phyloP scores from a whole-genome alignment of 2,888 invertebrate genomes.

The Synergus gifuensis region DNA sequence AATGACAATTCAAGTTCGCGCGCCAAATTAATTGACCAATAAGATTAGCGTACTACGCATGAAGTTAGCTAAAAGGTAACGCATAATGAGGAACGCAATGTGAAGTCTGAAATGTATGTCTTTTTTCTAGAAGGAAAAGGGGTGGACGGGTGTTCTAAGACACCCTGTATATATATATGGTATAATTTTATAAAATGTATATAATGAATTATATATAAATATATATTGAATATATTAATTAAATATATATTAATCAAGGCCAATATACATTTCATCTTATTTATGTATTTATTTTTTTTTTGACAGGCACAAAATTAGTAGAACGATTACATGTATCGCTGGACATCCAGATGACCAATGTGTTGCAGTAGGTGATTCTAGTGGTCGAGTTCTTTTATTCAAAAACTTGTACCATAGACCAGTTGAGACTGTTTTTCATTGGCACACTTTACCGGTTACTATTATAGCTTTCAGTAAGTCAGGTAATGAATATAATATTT shows the following conservation, averaged over 20 bases:
- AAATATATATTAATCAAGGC: constrained; percentile 5
- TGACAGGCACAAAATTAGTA: constrained; percentile 64
- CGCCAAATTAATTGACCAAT: no score
- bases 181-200: no score
- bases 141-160: no score
- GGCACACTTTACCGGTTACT: constrained; percentile 87
- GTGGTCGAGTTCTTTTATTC: constrained; percentile 84
- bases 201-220: neutral
- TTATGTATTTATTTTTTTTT: constrained; percentile 7
- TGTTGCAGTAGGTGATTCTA: constrained; percentile 84
- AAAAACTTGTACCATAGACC: constrained; percentile 72
- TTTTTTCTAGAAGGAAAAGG: no score
- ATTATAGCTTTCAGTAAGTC: constrained; percentile 83
- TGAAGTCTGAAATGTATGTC: no score
- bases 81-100: no score
- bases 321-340: constrained; percentile 82
- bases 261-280: constrained; percentile 2
- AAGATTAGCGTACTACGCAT: no score
- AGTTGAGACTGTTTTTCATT: constrained; percentile 82
- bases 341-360: constrained; percentile 84
- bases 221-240: neutral
- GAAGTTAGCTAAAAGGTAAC: no score
- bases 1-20: no score
- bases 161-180: no score
- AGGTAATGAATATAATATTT: constrained; percentile 59